Evolutionary conservation across 2,888 invertebrate genomes (phyloP), one percentile per base, ranked within the genome.

Genomic region (Protodeltote pygarga): DNA sequence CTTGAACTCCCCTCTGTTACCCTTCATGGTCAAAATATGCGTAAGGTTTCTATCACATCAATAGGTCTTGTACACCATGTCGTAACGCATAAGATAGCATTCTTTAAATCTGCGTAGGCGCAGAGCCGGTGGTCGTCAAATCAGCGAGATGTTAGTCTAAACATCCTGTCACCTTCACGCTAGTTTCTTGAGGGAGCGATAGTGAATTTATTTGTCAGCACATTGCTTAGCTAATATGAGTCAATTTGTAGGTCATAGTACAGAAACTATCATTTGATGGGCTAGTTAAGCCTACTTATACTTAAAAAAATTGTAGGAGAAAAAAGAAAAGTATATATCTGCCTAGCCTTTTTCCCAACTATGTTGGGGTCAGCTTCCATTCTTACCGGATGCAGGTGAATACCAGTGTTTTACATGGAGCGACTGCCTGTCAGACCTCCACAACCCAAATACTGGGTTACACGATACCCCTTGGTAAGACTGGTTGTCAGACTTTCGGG

Each of bases 141-240:
- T 57, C 53, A 52, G 59, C 62, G 13, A 20, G 31, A 21, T 25
- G 14, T 14, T 21, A 59, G 58, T 46, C 58, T 50, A 59, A 59
- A 59, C 58, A 59, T 59, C 58, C 58, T 50, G 50, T 25, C 15
- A 32, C 10, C 6, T 16, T 21, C 21, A 40, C 28, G 28, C 19
- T 20, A 27, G 10, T 3, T 10, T n/a, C 19, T 16, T 17, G 11
- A 10, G n/a, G 4, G 4, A 5, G 8, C 24, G 25, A 33, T 39
- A 31, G 16, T 3, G 2, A 3, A 15, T 3, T 3, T n/a, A n/a
- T 19, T 24, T 31, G 39, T 48, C 41, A 41, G 48, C 47, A 14
- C 13, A 38, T 37, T 34, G 32, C 14, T 16, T 1, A n/a, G 2
- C 10, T 1, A 3, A 6, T 9, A 6, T 3, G 1, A 8, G 4